Evolutionary conservation across 2,888 invertebrate species (phyloP).

Genomic region (Monochamus alternatus): DNA sequence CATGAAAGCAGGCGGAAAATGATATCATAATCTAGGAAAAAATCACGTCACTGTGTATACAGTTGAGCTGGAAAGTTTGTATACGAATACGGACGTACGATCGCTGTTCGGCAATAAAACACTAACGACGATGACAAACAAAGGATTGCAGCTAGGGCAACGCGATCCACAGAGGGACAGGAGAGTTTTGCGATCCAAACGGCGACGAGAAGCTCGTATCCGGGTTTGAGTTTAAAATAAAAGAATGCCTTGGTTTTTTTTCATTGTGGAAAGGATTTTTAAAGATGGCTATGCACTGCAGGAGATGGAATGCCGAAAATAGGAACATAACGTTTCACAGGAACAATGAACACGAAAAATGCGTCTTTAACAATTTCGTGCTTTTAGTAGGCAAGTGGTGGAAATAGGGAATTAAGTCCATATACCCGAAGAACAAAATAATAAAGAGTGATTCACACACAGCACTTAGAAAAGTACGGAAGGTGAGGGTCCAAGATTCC

Average conservation of each 20-base stretch:
- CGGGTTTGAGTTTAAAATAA: constrained; percentile 16
- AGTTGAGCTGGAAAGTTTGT: constrained; percentile 14
- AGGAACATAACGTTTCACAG: too few species aligned
- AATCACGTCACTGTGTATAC: background rate
- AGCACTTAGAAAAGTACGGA: too few species aligned
- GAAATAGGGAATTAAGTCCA: too few species aligned
- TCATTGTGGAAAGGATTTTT: constrained; percentile 21
- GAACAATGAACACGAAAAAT: too few species aligned
- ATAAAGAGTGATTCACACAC: too few species aligned
- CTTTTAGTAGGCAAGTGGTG: too few species aligned
- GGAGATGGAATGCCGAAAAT: background rate
- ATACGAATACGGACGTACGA: constrained; percentile 30
- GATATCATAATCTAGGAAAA: too few species aligned
- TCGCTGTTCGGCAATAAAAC: constrained; percentile 28
- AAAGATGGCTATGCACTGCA: background rate
- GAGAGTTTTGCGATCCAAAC: constrained; percentile 19
- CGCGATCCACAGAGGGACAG: constrained; percentile 29
- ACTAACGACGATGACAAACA: constrained; percentile 31
- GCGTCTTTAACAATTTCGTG: too few species aligned
- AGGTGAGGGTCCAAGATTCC: too few species aligned
- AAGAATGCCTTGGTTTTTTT: constrained; percentile 5
- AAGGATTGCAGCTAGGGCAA: constrained; percentile 38
- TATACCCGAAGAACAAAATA: too few species aligned
- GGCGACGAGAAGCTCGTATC: constrained; percentile 21
- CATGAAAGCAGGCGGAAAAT: too few species aligned